These are phyloP conservation scores for Cranoglanis bouderius DNA, from an alignment of 2,113 vertebrate species.

Conservation along the genomic window DNA sequence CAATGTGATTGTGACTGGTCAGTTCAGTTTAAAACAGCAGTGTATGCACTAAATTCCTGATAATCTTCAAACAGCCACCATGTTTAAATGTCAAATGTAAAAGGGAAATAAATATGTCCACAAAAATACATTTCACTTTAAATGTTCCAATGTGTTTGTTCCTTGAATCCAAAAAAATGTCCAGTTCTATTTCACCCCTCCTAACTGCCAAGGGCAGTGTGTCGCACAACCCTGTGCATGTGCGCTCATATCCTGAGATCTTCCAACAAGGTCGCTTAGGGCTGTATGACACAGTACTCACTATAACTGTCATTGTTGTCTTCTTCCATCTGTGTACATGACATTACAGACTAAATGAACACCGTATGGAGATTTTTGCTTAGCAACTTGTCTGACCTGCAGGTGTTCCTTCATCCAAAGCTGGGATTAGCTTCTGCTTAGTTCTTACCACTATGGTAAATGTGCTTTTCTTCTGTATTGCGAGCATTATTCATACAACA, in stretches of 20 bases:
- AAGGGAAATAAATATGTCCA: not conserved
- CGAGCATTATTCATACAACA: not conserved
- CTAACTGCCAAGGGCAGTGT: not conserved
- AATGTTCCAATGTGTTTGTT: conserved; percentile 21
- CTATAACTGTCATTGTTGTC: too few relatives aligned
- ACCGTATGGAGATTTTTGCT: not conserved
- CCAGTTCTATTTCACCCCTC: conserved; percentile 5
- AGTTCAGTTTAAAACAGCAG: conserved; percentile 15
- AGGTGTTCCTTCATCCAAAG: not conserved
- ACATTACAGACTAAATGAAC: not conserved
- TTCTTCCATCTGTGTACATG: not conserved
- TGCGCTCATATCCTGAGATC: not conserved
- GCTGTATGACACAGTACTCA: too few relatives aligned
- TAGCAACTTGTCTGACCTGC: not conserved
- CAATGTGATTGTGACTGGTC: not conserved
- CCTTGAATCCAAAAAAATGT: conserved; percentile 23
- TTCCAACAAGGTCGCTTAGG: not conserved
- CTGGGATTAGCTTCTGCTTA: too few relatives aligned
- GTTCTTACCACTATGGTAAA: not conserved
- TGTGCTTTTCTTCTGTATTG: not conserved
- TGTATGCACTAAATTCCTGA: conserved; percentile 10
- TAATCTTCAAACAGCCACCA: not conserved
- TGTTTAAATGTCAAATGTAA: not conserved
- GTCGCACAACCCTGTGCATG: not conserved
- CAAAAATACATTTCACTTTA: conserved; percentile 24